Percentiles rank a stretch among this genome's conserved stretches.
Conservation (phyloP, 2,113 vertebrate genomes). For the Notechis scutatus region DNA sequence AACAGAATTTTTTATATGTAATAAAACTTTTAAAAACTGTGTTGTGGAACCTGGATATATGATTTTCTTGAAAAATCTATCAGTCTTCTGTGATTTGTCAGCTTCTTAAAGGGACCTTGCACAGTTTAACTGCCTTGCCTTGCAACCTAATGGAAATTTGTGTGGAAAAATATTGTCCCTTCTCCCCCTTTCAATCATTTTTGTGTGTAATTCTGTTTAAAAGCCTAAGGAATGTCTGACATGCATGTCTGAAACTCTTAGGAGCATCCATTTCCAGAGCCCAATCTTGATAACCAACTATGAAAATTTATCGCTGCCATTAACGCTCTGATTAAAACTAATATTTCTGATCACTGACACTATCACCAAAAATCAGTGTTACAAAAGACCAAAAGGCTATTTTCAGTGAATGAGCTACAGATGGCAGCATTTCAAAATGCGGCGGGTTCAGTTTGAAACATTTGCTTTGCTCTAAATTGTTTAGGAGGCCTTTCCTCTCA, state of each 20-base stretch:
- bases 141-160: background rate
- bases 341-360: background rate
- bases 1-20: too few relatives aligned
- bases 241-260: background rate
- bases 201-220: background rate
- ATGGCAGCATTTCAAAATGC: background rate
- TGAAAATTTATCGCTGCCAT: background rate
- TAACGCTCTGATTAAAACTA: background rate
- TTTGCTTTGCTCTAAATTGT: background rate
- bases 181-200: background rate
- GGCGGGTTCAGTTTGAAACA: conserved; percentile 32
- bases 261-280: background rate
- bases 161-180: background rate
- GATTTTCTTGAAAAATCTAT: background rate
- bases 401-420: accelerated
- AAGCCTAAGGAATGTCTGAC: background rate
- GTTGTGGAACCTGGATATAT: background rate
- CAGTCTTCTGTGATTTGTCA: background rate
- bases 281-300: background rate
- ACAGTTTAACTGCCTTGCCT: background rate
- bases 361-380: background rate
- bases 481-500: conserved; percentile 32
- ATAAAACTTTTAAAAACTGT: background rate
- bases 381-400: background rate
- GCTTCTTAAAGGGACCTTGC: background rate